These are phyloP conservation scores for Psophia crepitans DNA, from an alignment of 2,113 vertebrate genomes.

Conservation along the genomic window DNA sequence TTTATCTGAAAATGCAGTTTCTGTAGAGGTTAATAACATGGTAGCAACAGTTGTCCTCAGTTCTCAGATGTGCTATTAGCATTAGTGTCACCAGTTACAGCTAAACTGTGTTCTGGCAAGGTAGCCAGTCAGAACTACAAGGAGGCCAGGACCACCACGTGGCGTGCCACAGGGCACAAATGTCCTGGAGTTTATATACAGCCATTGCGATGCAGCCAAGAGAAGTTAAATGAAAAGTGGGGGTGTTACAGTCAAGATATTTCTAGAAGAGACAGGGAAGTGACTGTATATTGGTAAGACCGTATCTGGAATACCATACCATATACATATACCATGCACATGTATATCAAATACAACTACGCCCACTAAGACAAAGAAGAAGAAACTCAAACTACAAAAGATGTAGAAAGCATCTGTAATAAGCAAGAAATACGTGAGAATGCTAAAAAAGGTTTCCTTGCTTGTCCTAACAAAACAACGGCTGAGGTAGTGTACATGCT, in stretches of 20 bases:
- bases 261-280: background rate
- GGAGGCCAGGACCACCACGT: background rate
- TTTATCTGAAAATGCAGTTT: background rate
- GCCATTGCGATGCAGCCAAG: background rate
- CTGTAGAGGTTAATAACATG: background rate
- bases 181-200: background rate
- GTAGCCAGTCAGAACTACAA: background rate
- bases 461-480: background rate
- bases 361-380: background rate
- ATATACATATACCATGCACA: too few species aligned
- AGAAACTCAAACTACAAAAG: background rate
- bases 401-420: background rate
- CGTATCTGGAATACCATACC: background rate
- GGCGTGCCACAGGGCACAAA: background rate
- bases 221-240: background rate
- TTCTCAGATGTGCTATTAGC: background rate
- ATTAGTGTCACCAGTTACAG: background rate
- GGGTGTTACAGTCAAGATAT: background rate
- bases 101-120: background rate
- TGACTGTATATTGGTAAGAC: background rate
- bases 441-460: background rate
- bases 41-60: background rate
- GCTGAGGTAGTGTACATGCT: background rate
- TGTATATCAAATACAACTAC: too few species aligned
- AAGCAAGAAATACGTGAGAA: background rate